These are phyloP conservation scores for Papilio glaucus DNA, from an alignment of 1,140 invertebrate species.

Conservation along the genomic window DNA sequence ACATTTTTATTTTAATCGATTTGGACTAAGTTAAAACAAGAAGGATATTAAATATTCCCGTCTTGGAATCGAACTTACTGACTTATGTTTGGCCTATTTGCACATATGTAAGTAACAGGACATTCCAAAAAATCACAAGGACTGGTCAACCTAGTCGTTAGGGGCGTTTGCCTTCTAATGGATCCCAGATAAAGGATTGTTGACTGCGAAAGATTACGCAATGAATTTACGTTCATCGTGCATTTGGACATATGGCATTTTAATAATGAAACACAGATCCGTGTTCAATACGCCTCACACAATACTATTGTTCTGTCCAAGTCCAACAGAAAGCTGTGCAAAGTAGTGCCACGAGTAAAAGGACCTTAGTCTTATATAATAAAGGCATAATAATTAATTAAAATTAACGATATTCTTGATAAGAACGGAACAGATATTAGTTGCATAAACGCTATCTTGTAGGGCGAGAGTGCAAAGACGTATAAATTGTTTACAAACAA, in stretches of 20 bases:
- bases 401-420: background rate
- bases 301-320: no score
- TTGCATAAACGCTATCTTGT: constrained; percentile 3
- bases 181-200: constrained; percentile 64
- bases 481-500: constrained; percentile 10
- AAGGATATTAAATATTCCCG: no score
- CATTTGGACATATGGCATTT: background rate
- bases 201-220: constrained; percentile 59
- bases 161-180: constrained; percentile 48
- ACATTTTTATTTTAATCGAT: background rate
- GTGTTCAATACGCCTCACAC: no score
- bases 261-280: background rate
- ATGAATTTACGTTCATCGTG: background rate
- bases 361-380: no score
- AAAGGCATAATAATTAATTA: background rate
- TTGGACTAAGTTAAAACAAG: no score
- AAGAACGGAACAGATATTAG: background rate
- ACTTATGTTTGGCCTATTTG: no score
- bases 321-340: no score
- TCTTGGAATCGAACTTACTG: no score
- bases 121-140: constrained; percentile 18
- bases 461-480: constrained; percentile 15
- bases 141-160: constrained; percentile 7
- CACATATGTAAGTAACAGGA: no score
- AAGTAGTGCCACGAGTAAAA: no score